These are phyloP conservation scores for Lepus oiostolus DNA, from an alignment of 2,797 vertebrate genomes.

Conservation along the genomic window DNA sequence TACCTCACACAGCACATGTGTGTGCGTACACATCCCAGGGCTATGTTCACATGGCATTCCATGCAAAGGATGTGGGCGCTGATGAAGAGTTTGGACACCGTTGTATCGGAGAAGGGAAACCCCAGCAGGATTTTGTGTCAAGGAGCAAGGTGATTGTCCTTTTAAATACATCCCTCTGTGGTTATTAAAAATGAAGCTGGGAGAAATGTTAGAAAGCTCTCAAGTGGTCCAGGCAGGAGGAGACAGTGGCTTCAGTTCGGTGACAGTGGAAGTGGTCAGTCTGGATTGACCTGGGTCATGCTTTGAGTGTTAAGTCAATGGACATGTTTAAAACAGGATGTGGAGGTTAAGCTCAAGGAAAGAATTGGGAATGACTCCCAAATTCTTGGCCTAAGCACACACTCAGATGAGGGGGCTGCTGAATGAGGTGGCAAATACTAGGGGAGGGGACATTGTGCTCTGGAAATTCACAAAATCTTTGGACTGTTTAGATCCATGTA, in stretches of 20 bases:
- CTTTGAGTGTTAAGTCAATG: background rate
- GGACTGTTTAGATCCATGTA: background rate
- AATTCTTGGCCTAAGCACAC: background rate
- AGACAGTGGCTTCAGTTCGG: too few species aligned
- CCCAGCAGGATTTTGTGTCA: background rate
- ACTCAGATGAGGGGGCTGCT: background rate
- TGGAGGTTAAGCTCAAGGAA: background rate
- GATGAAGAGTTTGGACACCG: background rate
- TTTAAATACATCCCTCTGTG: background rate
- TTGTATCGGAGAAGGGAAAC: background rate
- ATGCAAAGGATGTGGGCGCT: background rate
- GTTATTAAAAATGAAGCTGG: background rate
- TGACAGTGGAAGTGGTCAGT: background rate
- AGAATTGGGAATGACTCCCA: background rate
- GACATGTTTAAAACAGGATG: background rate
- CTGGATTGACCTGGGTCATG: background rate
- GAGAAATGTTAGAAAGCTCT: background rate
- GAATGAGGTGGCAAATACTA: background rate
- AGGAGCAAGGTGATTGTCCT: background rate
- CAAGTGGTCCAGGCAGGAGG: background rate
- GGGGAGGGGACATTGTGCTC: background rate
- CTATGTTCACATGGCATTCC: too few species aligned
- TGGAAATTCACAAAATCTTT: background rate
- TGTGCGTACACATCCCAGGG: too few species aligned
- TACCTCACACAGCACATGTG: too few species aligned